Base-by-base conservation (phyloP, 1,140 invertebrate species). In the Hydropsyche tenuis region DNA sequence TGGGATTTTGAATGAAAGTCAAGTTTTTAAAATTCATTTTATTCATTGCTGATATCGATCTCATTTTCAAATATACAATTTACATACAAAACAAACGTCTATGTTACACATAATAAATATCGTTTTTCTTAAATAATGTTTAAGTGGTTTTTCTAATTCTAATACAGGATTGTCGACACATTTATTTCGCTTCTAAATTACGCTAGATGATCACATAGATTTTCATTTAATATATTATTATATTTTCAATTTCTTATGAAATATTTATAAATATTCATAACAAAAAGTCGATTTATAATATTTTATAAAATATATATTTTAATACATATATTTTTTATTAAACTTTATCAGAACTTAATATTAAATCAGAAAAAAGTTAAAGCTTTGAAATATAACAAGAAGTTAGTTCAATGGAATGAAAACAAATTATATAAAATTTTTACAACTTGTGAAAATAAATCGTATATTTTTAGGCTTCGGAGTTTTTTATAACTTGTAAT, bases 31-130 rank as follows among this genome's bases (percentile, higher is more conserved):
- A 12, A 25, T 23, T 60, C 23, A 60, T 22, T 60, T 25, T 60
- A 60, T 27, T 60, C 23, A 12, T 12, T 60, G 22, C 22, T 23
- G 20, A 60, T 25, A 27, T 27, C 22, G 23, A 60, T 60, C 56
- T 25, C 23, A 25, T 60, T 25, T 37, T 37, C 20, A 60, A 60
- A 60, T 60, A 22, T 60, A 5, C n/a, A 60, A 60, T 60, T 60
- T 60, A 60, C 23, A 27, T 60, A 60, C 23, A 60, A 60, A 60
- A 60, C 56, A 25, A 60, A 53, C 48, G 48, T 53, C 56, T 60
- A 60, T 25, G 12, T 60, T 60, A 60, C 56, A 60, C 23, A 60
- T 60, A 56, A 23, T 22, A 22, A 56, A 56, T 60, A 60, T 27
- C 27, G 7, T 63, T 22, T 63, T 27, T 65, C 9, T 65, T 65